phyloP scores from a whole-genome alignment of 2,888 invertebrate genomes.

The Oscheius sp. region DNA sequence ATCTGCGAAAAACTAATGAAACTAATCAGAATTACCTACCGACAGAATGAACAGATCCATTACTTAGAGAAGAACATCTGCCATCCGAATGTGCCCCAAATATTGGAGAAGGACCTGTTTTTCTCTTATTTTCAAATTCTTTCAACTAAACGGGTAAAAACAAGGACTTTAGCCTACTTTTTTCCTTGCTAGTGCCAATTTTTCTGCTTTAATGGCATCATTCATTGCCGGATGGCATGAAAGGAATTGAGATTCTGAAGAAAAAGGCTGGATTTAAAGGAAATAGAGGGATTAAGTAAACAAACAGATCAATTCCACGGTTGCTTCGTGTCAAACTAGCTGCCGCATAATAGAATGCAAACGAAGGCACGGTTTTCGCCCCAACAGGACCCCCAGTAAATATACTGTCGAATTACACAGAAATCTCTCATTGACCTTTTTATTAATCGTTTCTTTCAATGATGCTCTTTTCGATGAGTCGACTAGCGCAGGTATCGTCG shows the following conservation, averaged over 20 bases:
- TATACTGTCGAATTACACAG: too few species aligned
- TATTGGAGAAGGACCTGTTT: conserved; percentile 22
- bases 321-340: conserved; percentile 18
- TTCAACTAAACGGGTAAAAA: conserved; percentile 42
- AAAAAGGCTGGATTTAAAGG: neutral
- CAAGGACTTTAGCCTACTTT: conserved; percentile 36
- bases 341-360: neutral
- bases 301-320: conserved; percentile 12
- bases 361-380: neutral
- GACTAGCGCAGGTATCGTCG: too few species aligned
- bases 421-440: too few species aligned
- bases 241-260: neutral
- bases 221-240: neutral
- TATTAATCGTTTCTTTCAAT: too few species aligned
- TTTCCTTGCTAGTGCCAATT: conserved; percentile 52
- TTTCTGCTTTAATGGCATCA: conserved; percentile 40
- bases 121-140: conserved; percentile 46
- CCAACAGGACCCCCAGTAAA: too few species aligned
- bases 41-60: conserved; percentile 14
- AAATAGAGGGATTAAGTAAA: neutral
- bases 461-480: too few species aligned
- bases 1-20: neutral
- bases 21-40: neutral
- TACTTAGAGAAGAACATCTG: conserved; percentile 22
- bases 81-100: neutral